Conservation (phyloP, 2,113 vertebrate genomes). For the Entomyzon cyanotis region DNA sequence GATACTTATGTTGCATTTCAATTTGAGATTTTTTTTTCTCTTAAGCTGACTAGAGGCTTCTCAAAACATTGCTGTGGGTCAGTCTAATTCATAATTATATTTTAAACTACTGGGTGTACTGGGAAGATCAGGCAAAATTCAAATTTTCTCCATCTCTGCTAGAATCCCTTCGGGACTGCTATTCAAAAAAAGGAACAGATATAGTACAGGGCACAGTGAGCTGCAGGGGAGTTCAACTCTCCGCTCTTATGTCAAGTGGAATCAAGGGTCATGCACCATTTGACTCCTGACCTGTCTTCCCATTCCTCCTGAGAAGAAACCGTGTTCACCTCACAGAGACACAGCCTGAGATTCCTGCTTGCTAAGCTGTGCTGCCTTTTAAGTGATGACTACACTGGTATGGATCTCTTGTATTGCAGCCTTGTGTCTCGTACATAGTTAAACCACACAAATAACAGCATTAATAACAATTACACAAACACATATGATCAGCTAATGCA, state of each 20-base stretch:
- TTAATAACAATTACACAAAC: neutral
- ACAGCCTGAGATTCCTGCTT: neutral
- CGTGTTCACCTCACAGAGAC: neutral
- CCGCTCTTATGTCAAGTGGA: neutral
- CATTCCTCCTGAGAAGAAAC: neutral
- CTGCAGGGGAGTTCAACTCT: neutral
- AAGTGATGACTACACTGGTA: neutral
- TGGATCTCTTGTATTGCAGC: neutral
- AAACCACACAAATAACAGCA: neutral
- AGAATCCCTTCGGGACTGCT: neutral
- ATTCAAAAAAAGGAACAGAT: neutral
- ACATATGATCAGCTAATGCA: neutral
- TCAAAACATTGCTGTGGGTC: neutral
- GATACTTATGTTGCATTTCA: neutral
- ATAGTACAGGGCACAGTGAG: neutral
- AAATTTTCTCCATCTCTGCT: neutral
- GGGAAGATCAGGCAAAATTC: neutral
- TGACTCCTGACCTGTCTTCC: neutral
- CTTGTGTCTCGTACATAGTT: neutral
- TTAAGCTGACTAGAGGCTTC: neutral
- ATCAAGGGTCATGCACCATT: neutral
- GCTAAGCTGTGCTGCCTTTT: neutral
- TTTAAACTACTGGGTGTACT: neutral
- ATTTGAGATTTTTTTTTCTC: neutral
- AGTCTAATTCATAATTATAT: neutral